These are phyloP conservation scores for Rhinopithecus roxellana DNA, from an alignment of 2,113 vertebrate species.

Conservation along the genomic window DNA sequence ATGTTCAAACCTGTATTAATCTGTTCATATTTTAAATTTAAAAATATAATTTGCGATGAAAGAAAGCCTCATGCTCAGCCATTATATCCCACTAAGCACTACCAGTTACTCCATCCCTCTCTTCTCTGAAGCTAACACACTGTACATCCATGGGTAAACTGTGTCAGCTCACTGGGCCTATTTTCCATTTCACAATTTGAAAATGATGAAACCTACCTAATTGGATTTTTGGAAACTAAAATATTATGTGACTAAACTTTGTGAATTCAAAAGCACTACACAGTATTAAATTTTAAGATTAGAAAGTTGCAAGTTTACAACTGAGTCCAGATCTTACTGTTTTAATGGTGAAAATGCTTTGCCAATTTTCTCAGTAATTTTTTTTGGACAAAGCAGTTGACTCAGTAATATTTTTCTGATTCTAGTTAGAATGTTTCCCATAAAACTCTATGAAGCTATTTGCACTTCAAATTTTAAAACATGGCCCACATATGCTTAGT, in stretches of 20 bases:
- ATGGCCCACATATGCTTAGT: conserved; percentile 3
- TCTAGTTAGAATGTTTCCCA: not conserved
- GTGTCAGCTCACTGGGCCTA: not conserved
- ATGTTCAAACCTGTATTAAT: conserved; percentile 77
- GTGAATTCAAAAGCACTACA: not conserved
- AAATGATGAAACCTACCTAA: not conserved
- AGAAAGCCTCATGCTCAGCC: not conserved
- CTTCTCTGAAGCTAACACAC: not conserved
- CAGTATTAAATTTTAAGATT: not conserved
- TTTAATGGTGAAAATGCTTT: conserved; percentile 35
- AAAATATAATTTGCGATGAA: conserved; percentile 76
- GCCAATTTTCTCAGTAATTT: not conserved
- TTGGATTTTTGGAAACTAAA: conserved; percentile 22
- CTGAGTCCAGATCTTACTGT: not conserved
- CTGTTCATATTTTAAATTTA: conserved; percentile 83
- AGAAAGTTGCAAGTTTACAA: not conserved
- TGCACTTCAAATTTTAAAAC: conserved; percentile 27
- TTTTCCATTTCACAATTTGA: not conserved
- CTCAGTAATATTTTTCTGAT: not conserved
- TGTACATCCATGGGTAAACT: not conserved
- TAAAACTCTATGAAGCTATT: not conserved
- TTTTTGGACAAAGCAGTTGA: not conserved
- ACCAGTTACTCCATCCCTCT: not conserved
- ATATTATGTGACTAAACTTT: not conserved
- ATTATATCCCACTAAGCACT: not conserved